These are phyloP conservation scores for Zapornia atra DNA, from an alignment of 2,113 vertebrate genomes.

Conservation along the genomic window DNA sequence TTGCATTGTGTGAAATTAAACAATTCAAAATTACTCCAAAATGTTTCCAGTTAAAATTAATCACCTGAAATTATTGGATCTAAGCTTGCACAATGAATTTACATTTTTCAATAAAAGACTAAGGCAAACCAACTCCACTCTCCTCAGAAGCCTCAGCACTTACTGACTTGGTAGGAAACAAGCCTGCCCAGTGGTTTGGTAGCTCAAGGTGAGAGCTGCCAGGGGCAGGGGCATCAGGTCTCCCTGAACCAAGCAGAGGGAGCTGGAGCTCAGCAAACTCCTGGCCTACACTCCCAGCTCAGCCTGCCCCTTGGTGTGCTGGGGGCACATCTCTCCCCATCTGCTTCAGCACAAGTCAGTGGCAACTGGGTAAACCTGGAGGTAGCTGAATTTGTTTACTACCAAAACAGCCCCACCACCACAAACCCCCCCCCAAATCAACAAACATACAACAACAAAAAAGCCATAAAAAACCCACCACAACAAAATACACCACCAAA, in stretches of 20 bases:
- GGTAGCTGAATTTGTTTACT: background rate
- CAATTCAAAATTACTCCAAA: background rate
- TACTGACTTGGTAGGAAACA: background rate
- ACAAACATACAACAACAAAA: no score
- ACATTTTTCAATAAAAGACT: background rate
- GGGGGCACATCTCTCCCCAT: background rate
- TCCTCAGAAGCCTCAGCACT: background rate
- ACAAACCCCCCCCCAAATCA: no score
- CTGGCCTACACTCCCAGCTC: background rate
- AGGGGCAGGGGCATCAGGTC: background rate
- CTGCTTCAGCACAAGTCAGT: background rate
- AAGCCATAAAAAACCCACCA: no score
- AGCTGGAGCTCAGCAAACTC: background rate
- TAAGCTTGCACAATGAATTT: background rate
- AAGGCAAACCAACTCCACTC: background rate
- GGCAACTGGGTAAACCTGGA: background rate
- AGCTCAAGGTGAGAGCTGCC: background rate
- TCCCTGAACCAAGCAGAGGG: background rate
- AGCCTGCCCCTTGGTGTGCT: accelerated
- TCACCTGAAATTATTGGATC: background rate
- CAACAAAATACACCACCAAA: background rate
- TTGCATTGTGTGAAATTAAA: background rate
- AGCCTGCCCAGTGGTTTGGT: background rate
- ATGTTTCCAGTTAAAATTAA: background rate
- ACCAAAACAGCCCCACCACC: background rate